These are phyloP conservation scores for Pachyseris speciosa DNA, from an alignment of 64 coral and sea anemone species.

Conservation along the genomic window DNA sequence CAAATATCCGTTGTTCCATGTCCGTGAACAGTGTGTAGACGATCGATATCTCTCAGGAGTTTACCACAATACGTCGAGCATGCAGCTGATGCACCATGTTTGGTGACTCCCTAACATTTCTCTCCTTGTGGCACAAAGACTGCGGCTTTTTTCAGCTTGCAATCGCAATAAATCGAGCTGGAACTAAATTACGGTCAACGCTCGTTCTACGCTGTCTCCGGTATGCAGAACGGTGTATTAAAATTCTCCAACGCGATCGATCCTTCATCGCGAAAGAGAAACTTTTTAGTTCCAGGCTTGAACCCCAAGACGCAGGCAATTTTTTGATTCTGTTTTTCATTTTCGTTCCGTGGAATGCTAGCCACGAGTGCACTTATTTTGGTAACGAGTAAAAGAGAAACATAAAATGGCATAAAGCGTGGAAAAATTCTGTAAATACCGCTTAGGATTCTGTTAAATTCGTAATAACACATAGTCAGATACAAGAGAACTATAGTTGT, in stretches of 20 bases:
- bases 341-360: slow-evolving; percentile 38
- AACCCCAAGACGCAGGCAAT: neutral
- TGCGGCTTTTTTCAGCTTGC: neutral
- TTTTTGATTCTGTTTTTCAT: slow-evolving; percentile 12
- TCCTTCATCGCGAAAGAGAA: slow-evolving; percentile 38
- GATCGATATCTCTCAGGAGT: neutral
- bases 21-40: neutral
- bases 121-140: neutral
- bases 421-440: slow-evolving; percentile 25
- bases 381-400: slow-evolving; percentile 14
- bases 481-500: neutral
- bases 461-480: neutral
- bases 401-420: neutral
- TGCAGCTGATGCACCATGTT: neutral
- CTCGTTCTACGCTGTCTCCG: neutral
- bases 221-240: neutral
- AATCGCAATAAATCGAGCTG: neutral
- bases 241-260: neutral
- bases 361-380: neutral
- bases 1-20: neutral
- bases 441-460: neutral
- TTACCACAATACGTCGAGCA: neutral
- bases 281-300: slow-evolving; percentile 5
- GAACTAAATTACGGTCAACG: neutral
- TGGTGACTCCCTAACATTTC: slow-evolving; percentile 20